Evolutionary conservation across 1,140 invertebrate species (phyloP).

Genomic region (Lithobius niger): DNA sequence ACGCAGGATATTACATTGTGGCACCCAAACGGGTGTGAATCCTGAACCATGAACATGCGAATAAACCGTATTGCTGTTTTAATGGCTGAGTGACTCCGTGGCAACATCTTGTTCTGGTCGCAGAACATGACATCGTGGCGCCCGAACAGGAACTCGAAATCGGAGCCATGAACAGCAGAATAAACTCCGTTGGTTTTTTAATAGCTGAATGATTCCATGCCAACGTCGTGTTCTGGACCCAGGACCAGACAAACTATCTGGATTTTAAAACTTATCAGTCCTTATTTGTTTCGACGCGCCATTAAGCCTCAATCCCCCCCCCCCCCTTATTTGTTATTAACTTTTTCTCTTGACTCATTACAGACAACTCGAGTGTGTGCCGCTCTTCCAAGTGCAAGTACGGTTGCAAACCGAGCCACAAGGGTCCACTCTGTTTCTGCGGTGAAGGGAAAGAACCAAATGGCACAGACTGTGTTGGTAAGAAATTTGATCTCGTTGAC

Average conservation of each 20-base stretch:
- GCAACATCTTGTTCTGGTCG: too few relatives aligned
- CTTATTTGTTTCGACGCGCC: slow-evolving; percentile 4
- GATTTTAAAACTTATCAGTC: not conserved
- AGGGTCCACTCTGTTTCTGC: slow-evolving; percentile 58
- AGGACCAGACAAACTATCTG: not conserved
- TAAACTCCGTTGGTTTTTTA: too few relatives aligned
- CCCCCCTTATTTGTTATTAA: too few relatives aligned
- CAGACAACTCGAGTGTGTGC: slow-evolving; percentile 42
- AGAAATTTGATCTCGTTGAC: slow-evolving; percentile 23
- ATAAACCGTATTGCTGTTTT: too few relatives aligned
- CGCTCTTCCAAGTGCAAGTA: slow-evolving; percentile 44
- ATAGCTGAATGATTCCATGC: slow-evolving; percentile 8
- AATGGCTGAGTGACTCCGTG: too few relatives aligned
- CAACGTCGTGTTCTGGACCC: not conserved
- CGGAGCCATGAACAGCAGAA: too few relatives aligned
- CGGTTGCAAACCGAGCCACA: slow-evolving; percentile 47
- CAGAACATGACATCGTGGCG: too few relatives aligned
- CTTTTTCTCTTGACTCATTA: slow-evolving; percentile 17
- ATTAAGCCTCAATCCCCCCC: too few relatives aligned
- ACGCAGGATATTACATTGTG: too few relatives aligned
- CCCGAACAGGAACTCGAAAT: too few relatives aligned
- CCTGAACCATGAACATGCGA: too few relatives aligned
- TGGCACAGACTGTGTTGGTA: slow-evolving; percentile 46
- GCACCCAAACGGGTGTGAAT: too few relatives aligned
- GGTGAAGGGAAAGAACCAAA: slow-evolving; percentile 51